Percentiles rank a stretch among this genome's conserved stretches.
Evolutionary conservation across 2,797 vertebrate genomes (phyloP).

Genomic region (Rhinophrynus dorsalis): DNA sequence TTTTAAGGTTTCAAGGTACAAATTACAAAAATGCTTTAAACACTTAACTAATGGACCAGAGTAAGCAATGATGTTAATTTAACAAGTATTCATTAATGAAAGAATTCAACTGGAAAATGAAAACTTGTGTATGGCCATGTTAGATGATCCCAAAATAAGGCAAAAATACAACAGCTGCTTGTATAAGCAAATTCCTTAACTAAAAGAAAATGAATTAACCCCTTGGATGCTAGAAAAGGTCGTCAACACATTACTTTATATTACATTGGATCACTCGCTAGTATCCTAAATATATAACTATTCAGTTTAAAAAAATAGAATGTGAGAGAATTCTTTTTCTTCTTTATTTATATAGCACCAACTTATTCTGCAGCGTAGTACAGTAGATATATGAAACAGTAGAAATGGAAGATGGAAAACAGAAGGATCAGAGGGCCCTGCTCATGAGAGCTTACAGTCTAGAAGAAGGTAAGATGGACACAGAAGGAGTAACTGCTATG

Average conservation of each 20-base stretch:
- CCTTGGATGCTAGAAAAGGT: too few relatives aligned
- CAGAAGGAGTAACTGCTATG: too few relatives aligned
- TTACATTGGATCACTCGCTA: too few relatives aligned
- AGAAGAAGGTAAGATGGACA: too few relatives aligned
- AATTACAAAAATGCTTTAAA: slow-evolving; percentile 51
- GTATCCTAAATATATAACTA: slow-evolving; percentile 41
- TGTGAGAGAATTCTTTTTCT: background rate
- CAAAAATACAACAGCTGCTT: slow-evolving; percentile 33
- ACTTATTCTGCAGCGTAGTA: too few relatives aligned
- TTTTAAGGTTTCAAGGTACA: slow-evolving; percentile 45
- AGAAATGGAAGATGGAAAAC: too few relatives aligned
- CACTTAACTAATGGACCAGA: slow-evolving; percentile 49
- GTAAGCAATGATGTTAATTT: slow-evolving; percentile 50
- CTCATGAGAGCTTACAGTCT: too few relatives aligned
- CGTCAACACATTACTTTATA: too few relatives aligned
- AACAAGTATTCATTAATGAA: slow-evolving; percentile 52
- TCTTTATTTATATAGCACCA: too few relatives aligned
- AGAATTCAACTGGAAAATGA: slow-evolving; percentile 48
- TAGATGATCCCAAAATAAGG: slow-evolving; percentile 46
- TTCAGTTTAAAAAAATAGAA: background rate
- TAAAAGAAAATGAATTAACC: slow-evolving; percentile 25
- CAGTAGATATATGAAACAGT: too few relatives aligned
- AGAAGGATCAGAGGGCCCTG: too few relatives aligned
- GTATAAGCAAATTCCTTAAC: slow-evolving; percentile 40
- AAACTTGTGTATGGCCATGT: slow-evolving; percentile 44